Evolutionary conservation across 2,888 invertebrate genomes (phyloP), one percentile per base, ranked within the genome.

Genomic region (Lithosia quadra): DNA sequence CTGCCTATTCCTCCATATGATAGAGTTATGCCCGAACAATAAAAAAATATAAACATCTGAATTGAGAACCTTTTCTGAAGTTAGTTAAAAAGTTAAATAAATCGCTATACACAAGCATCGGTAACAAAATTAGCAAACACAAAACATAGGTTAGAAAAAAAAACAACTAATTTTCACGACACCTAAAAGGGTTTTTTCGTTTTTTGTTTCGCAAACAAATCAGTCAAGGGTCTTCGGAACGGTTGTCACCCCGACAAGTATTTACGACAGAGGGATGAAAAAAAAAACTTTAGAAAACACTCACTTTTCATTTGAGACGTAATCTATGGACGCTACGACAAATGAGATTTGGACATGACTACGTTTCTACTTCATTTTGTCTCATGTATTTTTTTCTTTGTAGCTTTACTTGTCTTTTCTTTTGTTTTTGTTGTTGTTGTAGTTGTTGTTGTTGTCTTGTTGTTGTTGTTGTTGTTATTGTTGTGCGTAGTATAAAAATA

Each of bases 251-350:
- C 76, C 84, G 87, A 86, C 85, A 85, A 77, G 76, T 90, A 92
- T 91, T 92, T 91, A 91, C 90, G 89, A 88, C 83, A 75, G 74
- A 86, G 82, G 79, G 77, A 79, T 83, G 84, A 84, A 89, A 90
- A 84, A 89, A 90, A 89, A 87, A 85, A 82, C 76, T 86, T 86
- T 88, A 85, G 83, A 86, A 90, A 92, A 92, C 90, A 92, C 90
- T 90, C 90, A 89, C 92, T 92, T 92, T 91, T 93, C 92, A 93
- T 92, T 93, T 92, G 88, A 88, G 89, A 91, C 87, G 91, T 90
- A 93, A 93, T 92, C 92, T 92, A 93, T 91, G 84, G 83, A 79
- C 69, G 81, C 56, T 68, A 68, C 79, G 86, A 88, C 89, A 88
- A 88, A 88, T 92, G 92, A 88, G 85, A 83, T 89, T 90, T 84